Percentiles rank a stretch among this genome's conserved stretches.
Conservation (phyloP, 2,797 vertebrate genomes). For the Poecile montanus region DNA sequence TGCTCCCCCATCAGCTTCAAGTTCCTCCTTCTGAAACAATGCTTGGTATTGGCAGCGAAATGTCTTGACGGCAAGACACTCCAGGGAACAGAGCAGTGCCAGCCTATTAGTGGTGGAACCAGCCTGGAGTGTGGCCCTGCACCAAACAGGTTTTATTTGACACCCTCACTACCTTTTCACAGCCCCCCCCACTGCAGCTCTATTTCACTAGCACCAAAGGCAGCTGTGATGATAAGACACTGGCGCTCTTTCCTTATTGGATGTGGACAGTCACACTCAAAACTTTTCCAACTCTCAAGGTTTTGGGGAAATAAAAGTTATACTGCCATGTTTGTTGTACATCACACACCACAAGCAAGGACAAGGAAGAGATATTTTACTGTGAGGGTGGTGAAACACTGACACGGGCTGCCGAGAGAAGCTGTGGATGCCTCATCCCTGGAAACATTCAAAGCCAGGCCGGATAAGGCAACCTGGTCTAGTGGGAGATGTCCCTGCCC, state of each 20-base stretch:
- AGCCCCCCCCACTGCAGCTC: neutral
- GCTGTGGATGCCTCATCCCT: neutral
- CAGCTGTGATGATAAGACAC: rapidly evolving
- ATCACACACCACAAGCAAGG: neutral
- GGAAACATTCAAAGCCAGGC: neutral
- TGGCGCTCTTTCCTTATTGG: rapidly evolving
- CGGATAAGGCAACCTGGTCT: neutral
- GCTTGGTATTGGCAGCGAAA: neutral
- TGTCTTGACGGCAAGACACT: neutral
- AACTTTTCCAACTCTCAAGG: neutral
- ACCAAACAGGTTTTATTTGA: neutral
- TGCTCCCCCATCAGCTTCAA: neutral
- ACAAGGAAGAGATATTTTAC: neutral
- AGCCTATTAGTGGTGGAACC: too few relatives aligned
- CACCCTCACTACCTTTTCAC: rapidly evolving
- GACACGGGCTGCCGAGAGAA: neutral
- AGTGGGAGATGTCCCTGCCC: neutral
- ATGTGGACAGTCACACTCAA: neutral
- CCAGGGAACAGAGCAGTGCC: neutral
- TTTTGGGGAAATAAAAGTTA: neutral
- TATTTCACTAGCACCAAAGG: neutral
- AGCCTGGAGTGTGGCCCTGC: rapidly evolving
- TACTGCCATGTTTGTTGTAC: rapidly evolving
- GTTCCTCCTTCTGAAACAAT: neutral
- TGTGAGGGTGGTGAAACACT: neutral